These are phyloP conservation scores for Malthinus flaveolus DNA, from an alignment of 2,888 invertebrate genomes.

Conservation along the genomic window DNA sequence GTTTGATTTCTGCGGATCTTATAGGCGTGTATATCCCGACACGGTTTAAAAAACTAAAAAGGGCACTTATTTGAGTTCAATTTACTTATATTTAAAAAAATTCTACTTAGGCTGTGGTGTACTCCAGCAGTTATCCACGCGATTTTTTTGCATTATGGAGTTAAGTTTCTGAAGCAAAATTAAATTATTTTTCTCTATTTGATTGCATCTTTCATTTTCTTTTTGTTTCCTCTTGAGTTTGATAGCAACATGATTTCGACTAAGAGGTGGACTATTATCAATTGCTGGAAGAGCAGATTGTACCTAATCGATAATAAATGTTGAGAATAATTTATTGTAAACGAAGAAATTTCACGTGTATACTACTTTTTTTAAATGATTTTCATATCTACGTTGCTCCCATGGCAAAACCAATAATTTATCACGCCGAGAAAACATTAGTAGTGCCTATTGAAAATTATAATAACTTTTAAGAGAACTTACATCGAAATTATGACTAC, in stretches of 20 bases:
- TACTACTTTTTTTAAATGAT: slow-evolving; percentile 71
- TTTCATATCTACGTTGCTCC: slow-evolving; percentile 69
- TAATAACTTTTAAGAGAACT: not conserved
- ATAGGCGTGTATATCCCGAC: slow-evolving; percentile 31
- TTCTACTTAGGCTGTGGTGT: slow-evolving; percentile 64
- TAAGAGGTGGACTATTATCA: slow-evolving; percentile 65
- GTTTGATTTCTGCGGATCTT: not conserved
- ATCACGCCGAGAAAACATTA: slow-evolving; percentile 72
- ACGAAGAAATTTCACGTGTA: not conserved
- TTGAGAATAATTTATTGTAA: not conserved
- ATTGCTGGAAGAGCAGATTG: slow-evolving; percentile 68
- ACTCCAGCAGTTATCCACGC: slow-evolving; percentile 70
- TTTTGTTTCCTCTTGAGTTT: slow-evolving; percentile 72
- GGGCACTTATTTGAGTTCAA: not conserved
- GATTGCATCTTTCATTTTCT: slow-evolving; percentile 66
- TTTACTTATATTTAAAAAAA: slow-evolving; percentile 11
- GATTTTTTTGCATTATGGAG: slow-evolving; percentile 66
- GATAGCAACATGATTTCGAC: slow-evolving; percentile 66
- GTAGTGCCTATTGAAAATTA: slow-evolving; percentile 3
- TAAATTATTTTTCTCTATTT: slow-evolving; percentile 71
- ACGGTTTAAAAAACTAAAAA: slow-evolving; percentile 39
- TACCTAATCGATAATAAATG: slow-evolving; percentile 56
- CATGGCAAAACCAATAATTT: slow-evolving; percentile 72
- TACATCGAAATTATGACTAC: not conserved
- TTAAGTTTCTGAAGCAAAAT: slow-evolving; percentile 68